Evolutionary conservation across 2,797 vertebrate species (phyloP), one percentile per base, ranked within the genome.

Genomic region (Acanthurus lineatus): DNA sequence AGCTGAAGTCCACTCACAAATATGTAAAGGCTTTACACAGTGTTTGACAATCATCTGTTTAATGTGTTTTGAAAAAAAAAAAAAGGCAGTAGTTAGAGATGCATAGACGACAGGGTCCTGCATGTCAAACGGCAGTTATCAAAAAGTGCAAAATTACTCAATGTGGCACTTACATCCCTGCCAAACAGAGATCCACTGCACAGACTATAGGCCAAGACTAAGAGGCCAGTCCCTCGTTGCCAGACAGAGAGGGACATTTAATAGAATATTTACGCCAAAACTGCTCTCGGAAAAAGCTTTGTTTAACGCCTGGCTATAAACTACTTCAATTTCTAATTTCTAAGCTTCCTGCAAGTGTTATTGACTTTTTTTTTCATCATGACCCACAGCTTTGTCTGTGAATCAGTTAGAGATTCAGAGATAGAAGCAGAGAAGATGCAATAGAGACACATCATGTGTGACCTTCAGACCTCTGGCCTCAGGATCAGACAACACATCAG

Each of bases 401-500:
- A 71, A n/a, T 48, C 54, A 56, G 53, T 11, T 17, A 9, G 57
- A 68, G 42, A 17, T 28, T 32, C 28, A 5, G 28, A 32, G 28
- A 32, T 32, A 32, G 28, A 32, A 4, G 28, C 28, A 32, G 4
- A 32, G 32, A n/a, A 76, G 63, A 79, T 67, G 61, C 22, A 70
- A 69, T 75, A 6, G 73, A 62, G 38, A 57, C 44, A 16, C 58
- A 5, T 42, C 28, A 6, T 32, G 69, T 45, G 61, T 77, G 40
- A 73, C 66, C 66, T 64, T 49, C 69, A 57, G 63, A 71, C 67
- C 60, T 61, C 42, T 17, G 51, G 54, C 76, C 76, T 40, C 19
- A 0, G 79, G 81, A 25, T 85, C 82, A 47, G 48, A 62, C 47
- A 47, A 44, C 87, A 89, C 84, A 83, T 84, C 57, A 0, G 69